Conservation (phyloP, 2,888 invertebrate genomes). For the Imbricaverruca yamaguchii region DNA sequence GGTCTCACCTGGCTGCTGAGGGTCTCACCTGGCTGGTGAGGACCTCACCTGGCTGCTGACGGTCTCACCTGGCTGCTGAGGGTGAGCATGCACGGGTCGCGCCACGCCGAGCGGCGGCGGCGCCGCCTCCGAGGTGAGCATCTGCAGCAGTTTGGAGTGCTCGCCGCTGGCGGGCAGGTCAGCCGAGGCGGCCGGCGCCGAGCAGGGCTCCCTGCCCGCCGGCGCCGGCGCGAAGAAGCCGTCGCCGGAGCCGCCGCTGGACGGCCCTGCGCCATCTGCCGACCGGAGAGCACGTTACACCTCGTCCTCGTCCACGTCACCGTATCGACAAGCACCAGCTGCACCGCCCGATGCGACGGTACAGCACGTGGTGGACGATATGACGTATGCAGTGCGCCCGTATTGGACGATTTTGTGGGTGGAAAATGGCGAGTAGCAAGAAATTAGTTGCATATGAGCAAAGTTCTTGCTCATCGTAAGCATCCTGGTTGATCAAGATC, state of each 20-base stretch:
- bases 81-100: not conserved
- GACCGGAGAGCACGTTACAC: not conserved
- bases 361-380: too few relatives aligned
- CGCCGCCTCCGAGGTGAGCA: slow-evolving; percentile 9
- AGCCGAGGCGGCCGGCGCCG: not conserved
- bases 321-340: too few relatives aligned
- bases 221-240: not conserved
- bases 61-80: not conserved
- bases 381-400: too few relatives aligned
- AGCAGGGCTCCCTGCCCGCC: not conserved
- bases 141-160: slow-evolving; percentile 19
- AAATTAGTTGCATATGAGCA: too few relatives aligned
- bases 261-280: not conserved
- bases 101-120: not conserved
- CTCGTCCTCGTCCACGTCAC: too few relatives aligned
- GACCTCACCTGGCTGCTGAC: slow-evolving; percentile 2
- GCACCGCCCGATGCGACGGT: too few relatives aligned
- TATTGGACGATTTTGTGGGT: too few relatives aligned
- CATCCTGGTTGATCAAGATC: too few relatives aligned
- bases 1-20: not conserved
- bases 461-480: too few relatives aligned
- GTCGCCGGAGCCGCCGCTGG: not conserved
- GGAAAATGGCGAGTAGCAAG: too few relatives aligned
- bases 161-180: not conserved
- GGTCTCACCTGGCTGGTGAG: not conserved